These are phyloP conservation scores for Colletes latitarsis DNA, from an alignment of 1,140 invertebrate genomes.

Conservation along the genomic window DNA sequence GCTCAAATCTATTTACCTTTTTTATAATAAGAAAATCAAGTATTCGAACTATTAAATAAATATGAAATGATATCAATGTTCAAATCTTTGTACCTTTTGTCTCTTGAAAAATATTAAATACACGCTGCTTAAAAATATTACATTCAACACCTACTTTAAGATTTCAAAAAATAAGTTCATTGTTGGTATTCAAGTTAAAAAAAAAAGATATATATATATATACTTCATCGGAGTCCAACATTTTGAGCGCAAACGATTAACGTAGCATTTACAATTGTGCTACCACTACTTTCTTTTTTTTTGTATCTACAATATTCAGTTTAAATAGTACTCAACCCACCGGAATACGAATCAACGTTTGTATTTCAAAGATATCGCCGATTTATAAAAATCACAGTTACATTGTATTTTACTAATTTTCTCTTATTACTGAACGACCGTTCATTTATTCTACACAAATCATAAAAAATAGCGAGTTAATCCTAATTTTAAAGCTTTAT, in stretches of 20 bases:
- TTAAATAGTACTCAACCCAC: slow-evolving; percentile 18
- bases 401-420: slow-evolving; percentile 2
- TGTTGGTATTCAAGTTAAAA: neutral
- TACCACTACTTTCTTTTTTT: neutral
- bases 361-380: slow-evolving; percentile 5
- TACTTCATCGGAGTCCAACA: neutral
- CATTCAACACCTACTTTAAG: neutral
- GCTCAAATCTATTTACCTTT: slow-evolving; percentile 30
- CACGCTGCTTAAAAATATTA: slow-evolving; percentile 20
- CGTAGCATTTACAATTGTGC: neutral
- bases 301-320: slow-evolving; percentile 7
- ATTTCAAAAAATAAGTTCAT: slow-evolving; percentile 20
- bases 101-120: slow-evolving; percentile 7
- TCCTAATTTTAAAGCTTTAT: slow-evolving; percentile 26
- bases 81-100: slow-evolving; percentile 28
- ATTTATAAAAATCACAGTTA: slow-evolving; percentile 50
- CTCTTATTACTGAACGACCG: neutral
- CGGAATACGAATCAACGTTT: slow-evolving; percentile 12
- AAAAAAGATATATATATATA: neutral
- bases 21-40: neutral
- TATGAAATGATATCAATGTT: slow-evolving; percentile 16
- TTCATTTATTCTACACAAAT: neutral
- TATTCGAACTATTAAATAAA: neutral
- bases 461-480: slow-evolving; percentile 16
- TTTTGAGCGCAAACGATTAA: slow-evolving; percentile 24